Evolutionary conservation across 2,797 vertebrate genomes (phyloP), one percentile per base, ranked within the genome.

Genomic region (Micropoecilia bifurca): DNA sequence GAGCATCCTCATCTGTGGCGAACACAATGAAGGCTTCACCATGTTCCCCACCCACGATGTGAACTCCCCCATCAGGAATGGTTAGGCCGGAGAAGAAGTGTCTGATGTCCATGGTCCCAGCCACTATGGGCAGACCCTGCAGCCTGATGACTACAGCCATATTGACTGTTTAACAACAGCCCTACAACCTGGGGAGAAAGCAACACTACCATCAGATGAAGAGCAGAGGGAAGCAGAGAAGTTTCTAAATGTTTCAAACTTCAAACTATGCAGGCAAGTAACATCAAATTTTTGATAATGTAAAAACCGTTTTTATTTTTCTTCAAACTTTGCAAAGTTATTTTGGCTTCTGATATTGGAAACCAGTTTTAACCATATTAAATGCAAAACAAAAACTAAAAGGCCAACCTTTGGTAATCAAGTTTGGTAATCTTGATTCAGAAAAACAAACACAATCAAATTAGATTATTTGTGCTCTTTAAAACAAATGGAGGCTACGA

Each of bases 121-220:
- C 99, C 97, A 99, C 97, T 97, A 99, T 99, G 95, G 99, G 98
- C 97, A 99, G 98, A 96, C 99, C 98, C 96, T 99, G 99, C 96
- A 99, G 98, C 95, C 98, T 98, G 97, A 99, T 99, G 97, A 99
- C 99, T 97, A 99, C 99, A 94, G 99, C 99, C 99, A 99, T 99
- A 97, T 96, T 99, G 97, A 92, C 96, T 96, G 96, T 90, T 92
- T 92, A 94, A 96, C 96, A 91, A 92, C 91, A 93, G 89, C 91
- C 93, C 95, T 97, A 97, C 74, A 90, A 99, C 98, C 98, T 99
- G 98, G 97, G 97, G 97, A 97, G 96, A 99, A 97, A 99, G 98
- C 97, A 98, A 98, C 95, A 99, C 97, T 96, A 97, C 96, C 25
- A 86, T 94, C 92, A 98, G 97, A 97, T 95, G 91, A 96, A 93